phyloP scores from a whole-genome alignment of 1,140 invertebrate genomes.

The Stegodyphus dumicola region DNA sequence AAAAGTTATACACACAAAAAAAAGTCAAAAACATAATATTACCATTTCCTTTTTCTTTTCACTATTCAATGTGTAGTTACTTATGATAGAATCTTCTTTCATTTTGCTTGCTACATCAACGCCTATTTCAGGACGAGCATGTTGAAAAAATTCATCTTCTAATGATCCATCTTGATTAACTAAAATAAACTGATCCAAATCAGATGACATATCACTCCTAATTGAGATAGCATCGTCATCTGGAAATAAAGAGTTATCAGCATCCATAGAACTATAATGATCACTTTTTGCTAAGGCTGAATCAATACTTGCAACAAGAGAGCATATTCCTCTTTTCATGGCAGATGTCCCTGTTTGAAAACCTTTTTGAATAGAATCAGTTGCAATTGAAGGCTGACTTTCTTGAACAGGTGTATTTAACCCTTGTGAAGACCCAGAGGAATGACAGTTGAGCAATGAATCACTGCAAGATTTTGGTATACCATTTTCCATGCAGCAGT shows the following conservation, averaged over 20 bases:
- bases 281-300: constrained; percentile 75
- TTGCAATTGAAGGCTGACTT: constrained; percentile 25
- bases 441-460: constrained; percentile 57
- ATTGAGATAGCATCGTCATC: constrained; percentile 68
- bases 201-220: constrained; percentile 69
- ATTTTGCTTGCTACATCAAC: constrained; percentile 86
- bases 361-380: constrained; percentile 55
- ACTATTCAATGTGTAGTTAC: constrained; percentile 59
- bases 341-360: constrained; percentile 61
- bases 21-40: constrained; percentile 11
- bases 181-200: constrained; percentile 70
- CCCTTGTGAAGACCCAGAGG: constrained; percentile 42
- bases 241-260: constrained; percentile 70
- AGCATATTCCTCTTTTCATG: constrained; percentile 82
- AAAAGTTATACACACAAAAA: constrained; percentile 1
- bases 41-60: constrained; percentile 62
- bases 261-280: constrained; percentile 30
- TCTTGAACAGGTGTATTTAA: constrained; percentile 46
- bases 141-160: constrained; percentile 61
- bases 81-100: constrained; percentile 75
- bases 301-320: constrained; percentile 83
- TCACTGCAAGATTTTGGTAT: constrained; percentile 59
- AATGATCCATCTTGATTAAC: constrained; percentile 66
- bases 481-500: constrained; percentile 42
- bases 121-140: constrained; percentile 64